A percentile compares a stretch with the other conserved stretches of the same genome.
These are phyloP conservation scores for Hirundichthys speculiger DNA, from an alignment of 2,113 vertebrate species.

Conservation along the genomic window DNA sequence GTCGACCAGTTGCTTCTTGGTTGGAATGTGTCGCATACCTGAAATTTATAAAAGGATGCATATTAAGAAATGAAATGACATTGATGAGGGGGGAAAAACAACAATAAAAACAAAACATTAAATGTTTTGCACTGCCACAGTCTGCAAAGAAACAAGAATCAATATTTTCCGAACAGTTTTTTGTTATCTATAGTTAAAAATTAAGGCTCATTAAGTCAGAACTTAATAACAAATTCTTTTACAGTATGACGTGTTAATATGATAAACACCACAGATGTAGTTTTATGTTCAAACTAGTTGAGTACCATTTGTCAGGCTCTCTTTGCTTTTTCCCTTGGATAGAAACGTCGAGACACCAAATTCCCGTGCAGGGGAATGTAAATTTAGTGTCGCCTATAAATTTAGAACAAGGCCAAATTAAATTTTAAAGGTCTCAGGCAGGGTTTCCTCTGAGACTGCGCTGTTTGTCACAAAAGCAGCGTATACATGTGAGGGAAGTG, in stretches of 20 bases:
- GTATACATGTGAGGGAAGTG: slow-evolving; percentile 42
- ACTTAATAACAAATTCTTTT: slow-evolving; percentile 40
- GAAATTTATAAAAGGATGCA: too few species aligned
- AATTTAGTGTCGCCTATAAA: slow-evolving; percentile 64
- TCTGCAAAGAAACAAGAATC: too few species aligned
- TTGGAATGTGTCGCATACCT: too few species aligned
- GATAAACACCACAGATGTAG: slow-evolving; percentile 35
- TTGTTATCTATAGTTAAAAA: neutral
- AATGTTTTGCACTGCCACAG: too few species aligned
- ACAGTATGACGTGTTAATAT: slow-evolving; percentile 26
- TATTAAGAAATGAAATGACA: too few species aligned
- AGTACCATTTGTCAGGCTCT: slow-evolving; percentile 9
- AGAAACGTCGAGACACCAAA: slow-evolving; percentile 43
- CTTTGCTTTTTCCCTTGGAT: slow-evolving; percentile 20
- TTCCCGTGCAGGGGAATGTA: slow-evolving; percentile 64
- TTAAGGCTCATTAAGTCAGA: slow-evolving; percentile 41
- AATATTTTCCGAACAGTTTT: too few species aligned
- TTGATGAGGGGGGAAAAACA: too few species aligned
- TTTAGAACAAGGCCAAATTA: slow-evolving; percentile 68
- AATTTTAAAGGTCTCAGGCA: slow-evolving; percentile 64
- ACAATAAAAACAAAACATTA: too few species aligned
- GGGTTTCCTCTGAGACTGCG: slow-evolving; percentile 41
- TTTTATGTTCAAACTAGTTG: slow-evolving; percentile 23
- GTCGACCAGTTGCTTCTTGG: too few species aligned
- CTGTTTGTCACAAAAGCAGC: slow-evolving; percentile 51